Evolutionary conservation across 2,113 vertebrate genomes (phyloP).

Genomic region (Heloderma charlesbogerti): DNA sequence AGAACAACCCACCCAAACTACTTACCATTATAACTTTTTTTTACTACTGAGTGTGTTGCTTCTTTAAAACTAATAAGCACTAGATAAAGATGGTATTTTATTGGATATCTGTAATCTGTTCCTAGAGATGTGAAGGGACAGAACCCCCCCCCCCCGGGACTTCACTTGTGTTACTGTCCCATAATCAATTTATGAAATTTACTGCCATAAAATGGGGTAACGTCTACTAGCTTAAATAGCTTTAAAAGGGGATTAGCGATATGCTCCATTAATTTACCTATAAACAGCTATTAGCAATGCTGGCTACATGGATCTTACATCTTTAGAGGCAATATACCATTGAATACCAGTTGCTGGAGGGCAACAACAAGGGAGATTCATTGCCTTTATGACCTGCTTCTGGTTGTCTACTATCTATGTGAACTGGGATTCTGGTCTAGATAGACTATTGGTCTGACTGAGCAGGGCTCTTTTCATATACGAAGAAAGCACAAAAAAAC

Average conservation of each 20-base stretch:
- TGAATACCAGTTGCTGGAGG: not conserved
- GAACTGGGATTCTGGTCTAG: not conserved
- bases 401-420: not conserved
- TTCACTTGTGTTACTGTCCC: not conserved
- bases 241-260: not conserved
- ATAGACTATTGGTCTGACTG: not conserved
- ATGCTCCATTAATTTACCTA: not conserved
- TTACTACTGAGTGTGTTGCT: no score
- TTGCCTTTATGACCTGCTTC: not conserved
- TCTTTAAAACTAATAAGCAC: not conserved
- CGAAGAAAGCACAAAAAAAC: not conserved
- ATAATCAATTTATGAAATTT: not conserved
- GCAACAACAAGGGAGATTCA: not conserved
- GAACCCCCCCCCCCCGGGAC: no score
- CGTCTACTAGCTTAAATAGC: not conserved
- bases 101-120: not conserved
- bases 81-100: not conserved
- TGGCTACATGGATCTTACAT: not conserved
- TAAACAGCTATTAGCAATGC: not conserved
- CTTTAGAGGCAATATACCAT: not conserved
- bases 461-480: not conserved
- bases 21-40: not conserved
- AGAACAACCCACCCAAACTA: not conserved
- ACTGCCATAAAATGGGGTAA: not conserved
- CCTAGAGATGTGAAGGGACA: not conserved